Base-by-base conservation (phyloP, 1,140 invertebrate species). In the Polyergus mexicanus region DNA sequence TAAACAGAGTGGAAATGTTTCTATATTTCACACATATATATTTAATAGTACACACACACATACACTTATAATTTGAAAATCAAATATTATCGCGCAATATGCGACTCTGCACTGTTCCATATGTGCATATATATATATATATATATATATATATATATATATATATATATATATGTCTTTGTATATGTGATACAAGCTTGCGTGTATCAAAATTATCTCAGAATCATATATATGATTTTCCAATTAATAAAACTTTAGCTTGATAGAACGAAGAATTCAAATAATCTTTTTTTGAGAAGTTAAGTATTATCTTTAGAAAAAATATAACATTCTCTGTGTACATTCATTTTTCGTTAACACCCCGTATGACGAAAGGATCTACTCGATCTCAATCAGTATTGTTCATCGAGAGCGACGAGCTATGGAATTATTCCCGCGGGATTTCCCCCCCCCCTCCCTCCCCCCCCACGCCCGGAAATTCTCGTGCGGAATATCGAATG, bases 371-470 rank as follows among this genome's bases (percentile, higher is more conserved):
- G 22, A 68, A 54, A n/a, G 22, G n/a, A 56, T 41, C 44, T 41
- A 38, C 19, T 41, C n/a, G 28, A 38, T 38, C 47, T 80, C 63
- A 54, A 80, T 68, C 63, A 28, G 10, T 51, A 35, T 41, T 56
- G 47, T 72, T 80, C n/a, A n/a, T n/a, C 13, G 60, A 41, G 51
- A 28, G 63, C 51, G 35, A 47, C 19, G 35, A 38, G 22, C 13
- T 51, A 35, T 62, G 51, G 68, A 54, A 54, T 72, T 38, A 10
- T 51, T 51, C 25, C 44, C 44, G 62, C n/a, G 22, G 32, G 25
- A 69, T 25, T 80, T 13, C 16, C 35, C 35, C 16, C n/a, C n/a
- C n/a, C n/a, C n/a, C n/a, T n/a, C n/a, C n/a, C n/a, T n/a, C n/a
- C n/a, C n/a, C n/a, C n/a, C n/a, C n/a, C n/a, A n/a, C n/a, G n/a